Percentiles rank a stretch among this genome's conserved stretches.
These are phyloP conservation scores for Misgurnus anguillicaudatus DNA, from an alignment of 2,113 vertebrate genomes.

Conservation along the genomic window DNA sequence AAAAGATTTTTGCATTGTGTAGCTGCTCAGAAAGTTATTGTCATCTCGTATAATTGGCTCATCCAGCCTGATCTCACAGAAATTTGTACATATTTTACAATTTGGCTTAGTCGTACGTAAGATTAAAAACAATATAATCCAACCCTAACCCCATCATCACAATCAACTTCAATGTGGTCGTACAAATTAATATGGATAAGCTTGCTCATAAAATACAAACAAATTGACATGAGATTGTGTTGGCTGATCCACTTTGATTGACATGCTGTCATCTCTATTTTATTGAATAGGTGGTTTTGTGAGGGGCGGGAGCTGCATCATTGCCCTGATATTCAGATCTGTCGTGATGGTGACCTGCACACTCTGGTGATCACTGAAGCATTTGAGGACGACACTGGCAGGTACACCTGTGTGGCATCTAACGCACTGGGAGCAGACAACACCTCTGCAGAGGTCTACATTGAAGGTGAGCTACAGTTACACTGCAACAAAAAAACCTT, in stretches of 20 bases:
- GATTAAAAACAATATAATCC: no score
- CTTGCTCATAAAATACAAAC: no score
- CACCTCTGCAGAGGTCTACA: constrained; percentile 95
- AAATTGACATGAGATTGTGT: neutral
- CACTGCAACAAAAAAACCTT: no score
- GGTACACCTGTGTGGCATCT: constrained; percentile 93
- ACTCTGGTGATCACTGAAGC: constrained; percentile 91
- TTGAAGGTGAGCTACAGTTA: constrained; percentile 90
- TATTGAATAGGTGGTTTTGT: constrained; percentile 92
- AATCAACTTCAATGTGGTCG: no score
- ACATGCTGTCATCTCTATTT: neutral
- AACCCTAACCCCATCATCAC: no score
- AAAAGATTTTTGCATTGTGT: no score
- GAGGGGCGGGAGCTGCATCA: constrained; percentile 90
- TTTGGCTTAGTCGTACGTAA: no score
- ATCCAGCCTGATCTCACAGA: no score
- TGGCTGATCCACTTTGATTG: neutral
- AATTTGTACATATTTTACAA: no score
- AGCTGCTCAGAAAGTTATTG: no score
- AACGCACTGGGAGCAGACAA: constrained; percentile 90
- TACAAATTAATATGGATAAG: no score
- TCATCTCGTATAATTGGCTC: no score
- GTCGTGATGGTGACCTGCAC: constrained; percentile 83
- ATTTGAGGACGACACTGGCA: constrained; percentile 97
- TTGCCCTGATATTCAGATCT: constrained; percentile 92